Percentiles rank a stretch among this genome's conserved stretches.
These are phyloP conservation scores for Folsomia candida DNA, from an alignment of 2,888 invertebrate species.

Conservation along the genomic window DNA sequence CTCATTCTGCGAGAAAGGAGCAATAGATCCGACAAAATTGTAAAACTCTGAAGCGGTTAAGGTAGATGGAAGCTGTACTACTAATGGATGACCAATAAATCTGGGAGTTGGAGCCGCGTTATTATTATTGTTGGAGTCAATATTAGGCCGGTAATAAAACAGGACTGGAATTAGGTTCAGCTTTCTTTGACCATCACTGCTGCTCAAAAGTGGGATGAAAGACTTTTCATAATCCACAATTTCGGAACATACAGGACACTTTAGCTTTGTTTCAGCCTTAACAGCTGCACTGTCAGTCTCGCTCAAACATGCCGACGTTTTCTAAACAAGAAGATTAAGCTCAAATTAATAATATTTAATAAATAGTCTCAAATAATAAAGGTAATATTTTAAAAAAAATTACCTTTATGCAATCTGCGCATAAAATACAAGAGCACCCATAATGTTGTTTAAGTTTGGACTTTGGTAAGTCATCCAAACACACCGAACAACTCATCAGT, in stretches of 20 bases:
- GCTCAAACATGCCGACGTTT: constrained; percentile 38
- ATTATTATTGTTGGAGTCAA: constrained; percentile 56
- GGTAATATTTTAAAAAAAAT: constrained; percentile 1
- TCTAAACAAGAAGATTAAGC: constrained; percentile 34
- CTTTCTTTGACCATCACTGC: not conserved
- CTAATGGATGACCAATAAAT: constrained; percentile 60
- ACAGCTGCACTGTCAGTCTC: not conserved
- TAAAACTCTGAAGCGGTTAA: constrained; percentile 58
- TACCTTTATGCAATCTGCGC: constrained; percentile 60
- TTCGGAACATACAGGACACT: constrained; percentile 57
- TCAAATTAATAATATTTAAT: not conserved
- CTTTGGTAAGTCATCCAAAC: constrained; percentile 61
- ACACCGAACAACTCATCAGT: constrained; percentile 58
- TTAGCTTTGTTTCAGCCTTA: constrained; percentile 45
- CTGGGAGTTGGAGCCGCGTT: constrained; percentile 19
- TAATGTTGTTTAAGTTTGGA: constrained; percentile 60
- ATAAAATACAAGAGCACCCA: constrained; percentile 61
- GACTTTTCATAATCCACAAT: constrained; percentile 55
- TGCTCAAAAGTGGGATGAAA: constrained; percentile 53
- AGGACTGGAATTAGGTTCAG: constrained; percentile 57
- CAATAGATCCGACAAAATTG: constrained; percentile 56
- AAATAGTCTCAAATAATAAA: not conserved
- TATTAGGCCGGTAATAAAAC: constrained; percentile 58
- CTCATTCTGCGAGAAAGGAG: constrained; percentile 54
- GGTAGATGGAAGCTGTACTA: constrained; percentile 60